Evolutionary conservation across 2,797 vertebrate genomes (phyloP).

Genomic region (Lutjanus campechanus): DNA sequence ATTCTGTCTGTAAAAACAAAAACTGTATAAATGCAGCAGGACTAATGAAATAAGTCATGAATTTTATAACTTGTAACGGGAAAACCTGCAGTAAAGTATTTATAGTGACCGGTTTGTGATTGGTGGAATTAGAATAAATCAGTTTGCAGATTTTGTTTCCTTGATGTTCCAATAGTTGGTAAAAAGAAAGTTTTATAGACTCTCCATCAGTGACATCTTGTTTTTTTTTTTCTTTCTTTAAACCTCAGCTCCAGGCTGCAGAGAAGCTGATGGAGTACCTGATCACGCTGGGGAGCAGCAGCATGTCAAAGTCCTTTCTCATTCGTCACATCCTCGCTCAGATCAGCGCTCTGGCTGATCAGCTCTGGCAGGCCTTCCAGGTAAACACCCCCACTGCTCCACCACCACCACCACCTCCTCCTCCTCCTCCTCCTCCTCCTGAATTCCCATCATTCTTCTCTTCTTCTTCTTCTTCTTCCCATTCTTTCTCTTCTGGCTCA

Average conservation of each 20-base stretch:
- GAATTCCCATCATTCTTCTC: background rate
- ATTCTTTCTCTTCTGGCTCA: background rate
- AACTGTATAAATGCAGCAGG: no score
- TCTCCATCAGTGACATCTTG: background rate
- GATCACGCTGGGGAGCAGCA: constrained; percentile 86
- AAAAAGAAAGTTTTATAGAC: background rate
- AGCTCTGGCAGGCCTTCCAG: constrained; percentile 85
- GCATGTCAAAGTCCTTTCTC: constrained; percentile 81
- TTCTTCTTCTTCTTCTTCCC: background rate
- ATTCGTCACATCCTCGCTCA: constrained; percentile 86
- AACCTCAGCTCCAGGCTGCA: constrained; percentile 23
- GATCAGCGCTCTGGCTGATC: constrained; percentile 85
- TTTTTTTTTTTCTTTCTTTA: constrained; percentile 5
- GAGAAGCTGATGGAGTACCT: constrained; percentile 79
- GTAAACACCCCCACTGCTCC: constrained; percentile 71
- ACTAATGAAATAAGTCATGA: no score
- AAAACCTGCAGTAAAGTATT: no score
- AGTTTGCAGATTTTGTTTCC: background rate
- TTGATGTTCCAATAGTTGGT: background rate
- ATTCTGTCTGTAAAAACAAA: no score
- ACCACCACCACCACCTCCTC: background rate
- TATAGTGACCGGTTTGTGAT: background rate
- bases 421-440: constrained; percentile 1
- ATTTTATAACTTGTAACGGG: no score
- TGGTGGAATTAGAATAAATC: background rate